Percentiles rank a stretch among this genome's conserved stretches.
Evolutionary conservation across 2,113 vertebrate genomes (phyloP).

Genomic region (Dendrocopos noguchii): DNA sequence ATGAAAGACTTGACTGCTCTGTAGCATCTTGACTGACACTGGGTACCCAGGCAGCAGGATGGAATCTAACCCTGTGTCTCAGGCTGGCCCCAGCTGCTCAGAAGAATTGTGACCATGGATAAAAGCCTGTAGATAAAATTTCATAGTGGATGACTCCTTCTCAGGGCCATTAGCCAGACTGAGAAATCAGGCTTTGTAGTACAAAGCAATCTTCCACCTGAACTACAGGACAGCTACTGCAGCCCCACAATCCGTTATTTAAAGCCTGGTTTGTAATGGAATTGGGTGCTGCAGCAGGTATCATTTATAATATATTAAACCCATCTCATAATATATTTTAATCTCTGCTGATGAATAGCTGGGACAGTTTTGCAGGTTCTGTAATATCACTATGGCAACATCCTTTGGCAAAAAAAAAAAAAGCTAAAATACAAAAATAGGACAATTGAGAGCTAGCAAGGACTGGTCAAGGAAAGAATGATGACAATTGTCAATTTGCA

Average conservation of each 20-base stretch:
- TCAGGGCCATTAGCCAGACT: not conserved
- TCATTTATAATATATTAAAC: conserved; percentile 63
- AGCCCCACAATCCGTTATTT: conserved; percentile 53
- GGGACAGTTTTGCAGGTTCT: conserved; percentile 48
- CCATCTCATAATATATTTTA: conserved; percentile 70
- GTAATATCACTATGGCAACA: conserved; percentile 53
- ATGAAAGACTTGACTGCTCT: not conserved
- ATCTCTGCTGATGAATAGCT: conserved; percentile 64
- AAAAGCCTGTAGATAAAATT: conserved; percentile 36
- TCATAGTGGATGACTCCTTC: conserved; percentile 1
- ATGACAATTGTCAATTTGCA: conserved; percentile 57
- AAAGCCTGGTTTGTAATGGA: conserved; percentile 66
- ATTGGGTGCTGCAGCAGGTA: conserved; percentile 53
- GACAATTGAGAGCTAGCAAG: conserved; percentile 41
- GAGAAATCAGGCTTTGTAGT: conserved; percentile 47
- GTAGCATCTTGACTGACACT: not conserved
- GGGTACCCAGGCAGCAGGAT: not conserved
- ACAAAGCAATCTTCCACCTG: conserved; percentile 44
- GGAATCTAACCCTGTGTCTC: not conserved
- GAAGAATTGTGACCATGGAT: not conserved
- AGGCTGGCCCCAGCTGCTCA: not conserved
- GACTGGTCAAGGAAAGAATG: conserved; percentile 62
- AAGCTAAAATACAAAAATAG: conserved; percentile 4
- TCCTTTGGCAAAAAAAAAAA: not conserved
- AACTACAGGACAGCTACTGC: conserved; percentile 4